Evolutionary conservation across 1,140 invertebrate genomes (phyloP), one percentile per base, ranked within the genome.

Genomic region (Alviniconcha marisindica): DNA sequence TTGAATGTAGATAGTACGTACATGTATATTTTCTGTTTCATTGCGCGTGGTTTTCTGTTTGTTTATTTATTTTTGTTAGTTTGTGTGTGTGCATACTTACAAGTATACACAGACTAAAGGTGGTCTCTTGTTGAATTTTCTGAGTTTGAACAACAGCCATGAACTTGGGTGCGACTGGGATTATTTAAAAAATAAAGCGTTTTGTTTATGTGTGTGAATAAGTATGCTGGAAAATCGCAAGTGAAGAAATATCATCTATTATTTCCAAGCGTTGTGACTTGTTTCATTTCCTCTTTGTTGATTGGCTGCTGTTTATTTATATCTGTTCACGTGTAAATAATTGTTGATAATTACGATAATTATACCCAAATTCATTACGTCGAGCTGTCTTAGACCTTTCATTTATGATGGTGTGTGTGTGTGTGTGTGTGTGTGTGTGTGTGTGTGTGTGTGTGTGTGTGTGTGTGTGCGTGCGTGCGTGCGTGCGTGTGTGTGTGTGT

Each of bases 191-290:
- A 60, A 5, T 5, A 12, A 12, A 5, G 56, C 24, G 10, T 28
- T 5, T 60, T 5, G 7, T 10, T 60, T 60, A 60, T 60, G 5
- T n/a, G 15, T 60, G 15, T 60, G 10, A 12, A 60, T 60, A 4
- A 4, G 15, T 60, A 28, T n/a, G 4, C 4, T 60, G 4, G 4
- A 7, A 60, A 60, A 60, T 24, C 18, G 24, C 24, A 60, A 4
- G 24, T 24, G 4, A 28, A 28, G 10, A 60, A 60, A 14, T 60
- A 4, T n/a, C 24, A 7, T 71, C 69, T 2, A 1, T 33, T 69
- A 7, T 71, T 33, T 71, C 18, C 69, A 71, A 71, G 69, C 69
- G 69, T 71, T 71, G 69, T 71, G 69, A 71, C 5, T 71, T 71
- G 36, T 71, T 24, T 42, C 24, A 40, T 40, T 40, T 40, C 63